Evolutionary conservation across 2,113 vertebrate genomes (phyloP), one percentile per base, ranked within the genome.

Genomic region (Alectura lathami): DNA sequence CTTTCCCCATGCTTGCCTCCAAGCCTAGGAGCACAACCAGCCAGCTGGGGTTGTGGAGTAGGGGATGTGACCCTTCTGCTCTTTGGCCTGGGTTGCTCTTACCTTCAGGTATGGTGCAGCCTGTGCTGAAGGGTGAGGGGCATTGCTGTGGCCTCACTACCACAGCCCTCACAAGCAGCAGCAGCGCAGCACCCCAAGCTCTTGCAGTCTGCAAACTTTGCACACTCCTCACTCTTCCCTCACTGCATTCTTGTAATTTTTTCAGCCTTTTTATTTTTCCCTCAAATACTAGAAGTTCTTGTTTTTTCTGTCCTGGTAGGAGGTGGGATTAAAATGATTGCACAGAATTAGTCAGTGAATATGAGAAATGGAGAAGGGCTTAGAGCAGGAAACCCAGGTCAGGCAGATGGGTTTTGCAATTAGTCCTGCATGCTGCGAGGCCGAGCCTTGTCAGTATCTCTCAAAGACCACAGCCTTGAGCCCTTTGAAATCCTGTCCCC

Each of bases 371-470:
- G 82, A 77, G 82, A 83, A 86, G 43, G 75, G 86, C 73, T 93
- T 95, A 92, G 81, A 50, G 59, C 29, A 47, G 81, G 89, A 89
- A 57, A 42, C 63, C 32, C 2, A 6, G 85, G 85, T 91, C 83
- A 75, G 67, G 56, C 40, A 93, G 79, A 83, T 93, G 91, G 73
- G 64, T 66, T 96, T 96, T 94, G 88, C 93, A 94, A 95, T 96
- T 93, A 93, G 94, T 91, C 93, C n/a, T 88, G 83, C 91, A n/a
- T 91, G 94, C 89, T 83, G 88, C 74, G 82, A 57, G 88, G 60
- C 76, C 42, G 8, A 69, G 64, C 30, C 6, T 24, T 60, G 68
- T 29, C 73, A 84, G 88, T 93, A 94, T 68, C 83, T 94, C 79
- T n/a, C 60, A 56, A 72, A 93, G 72, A 67, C 59, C 36, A 32